phyloP scores from a whole-genome alignment of 2,113 vertebrate genomes.

The Cynocephalus volans region DNA sequence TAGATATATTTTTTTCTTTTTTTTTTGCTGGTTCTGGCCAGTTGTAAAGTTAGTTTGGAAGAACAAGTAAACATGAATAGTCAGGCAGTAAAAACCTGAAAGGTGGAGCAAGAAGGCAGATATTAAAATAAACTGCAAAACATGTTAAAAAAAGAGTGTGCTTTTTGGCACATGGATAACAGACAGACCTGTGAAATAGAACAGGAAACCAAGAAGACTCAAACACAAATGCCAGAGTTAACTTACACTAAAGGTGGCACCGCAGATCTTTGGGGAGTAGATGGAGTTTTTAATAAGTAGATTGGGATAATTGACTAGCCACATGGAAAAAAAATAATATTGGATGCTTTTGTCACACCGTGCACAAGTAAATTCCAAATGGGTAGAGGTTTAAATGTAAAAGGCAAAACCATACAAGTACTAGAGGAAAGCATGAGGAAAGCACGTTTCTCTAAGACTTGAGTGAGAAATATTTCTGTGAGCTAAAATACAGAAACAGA shows the following conservation, averaged over 20 bases:
- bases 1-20: background rate
- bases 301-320: background rate
- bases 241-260: background rate
- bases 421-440: background rate
- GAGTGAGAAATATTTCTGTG: background rate
- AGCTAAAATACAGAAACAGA: background rate
- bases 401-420: background rate
- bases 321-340: background rate
- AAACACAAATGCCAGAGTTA: accelerated
- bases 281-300: background rate
- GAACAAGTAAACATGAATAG: background rate
- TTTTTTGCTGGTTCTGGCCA: background rate
- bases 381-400: background rate
- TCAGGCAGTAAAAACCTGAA: background rate
- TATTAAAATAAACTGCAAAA: background rate
- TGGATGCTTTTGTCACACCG: background rate
- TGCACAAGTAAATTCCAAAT: background rate
- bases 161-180: no score
- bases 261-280: background rate
- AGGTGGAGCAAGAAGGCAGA: background rate
- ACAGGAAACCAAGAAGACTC: background rate
- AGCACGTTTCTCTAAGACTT: background rate
- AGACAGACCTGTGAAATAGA: no score
- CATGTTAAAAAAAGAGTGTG: background rate
- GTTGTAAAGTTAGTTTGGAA: background rate